A percentile compares a stretch with the other conserved stretches of the same genome.
These are phyloP conservation scores for Dromococcyx pavoninus DNA, from an alignment of 2,797 vertebrate genomes.

Conservation along the genomic window DNA sequence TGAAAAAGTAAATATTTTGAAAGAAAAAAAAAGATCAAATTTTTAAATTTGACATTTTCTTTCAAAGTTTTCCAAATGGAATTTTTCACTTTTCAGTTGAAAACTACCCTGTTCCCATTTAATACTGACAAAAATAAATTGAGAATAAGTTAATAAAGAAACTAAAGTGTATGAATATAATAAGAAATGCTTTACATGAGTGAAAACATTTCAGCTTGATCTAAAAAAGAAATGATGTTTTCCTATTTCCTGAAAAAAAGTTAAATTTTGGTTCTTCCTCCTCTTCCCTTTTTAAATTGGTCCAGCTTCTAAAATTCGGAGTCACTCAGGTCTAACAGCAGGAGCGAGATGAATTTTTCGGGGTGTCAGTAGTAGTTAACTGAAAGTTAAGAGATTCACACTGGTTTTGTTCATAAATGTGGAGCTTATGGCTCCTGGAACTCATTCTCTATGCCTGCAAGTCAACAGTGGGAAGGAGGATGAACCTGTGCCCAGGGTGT, in stretches of 20 bases:
- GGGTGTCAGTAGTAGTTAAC: not conserved
- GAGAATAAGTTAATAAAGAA: not conserved
- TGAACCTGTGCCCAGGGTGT: not conserved
- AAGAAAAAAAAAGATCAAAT: not conserved
- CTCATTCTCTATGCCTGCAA: rapidly evolving
- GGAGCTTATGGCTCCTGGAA: not conserved
- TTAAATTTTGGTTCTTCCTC: not conserved
- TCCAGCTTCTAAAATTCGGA: not conserved
- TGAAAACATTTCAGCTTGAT: not conserved
- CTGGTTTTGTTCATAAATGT: not conserved
- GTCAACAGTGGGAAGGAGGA: not conserved
- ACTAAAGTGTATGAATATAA: not conserved
- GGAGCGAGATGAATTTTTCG: not conserved
- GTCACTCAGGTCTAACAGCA: not conserved
- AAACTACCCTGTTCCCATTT: not conserved
- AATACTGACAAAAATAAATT: not conserved
- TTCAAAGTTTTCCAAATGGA: not conserved
- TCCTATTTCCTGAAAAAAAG: not conserved
- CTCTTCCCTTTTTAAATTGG: not conserved
- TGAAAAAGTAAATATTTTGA: not conserved
- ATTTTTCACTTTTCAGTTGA: not conserved
- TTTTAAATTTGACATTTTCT: not conserved
- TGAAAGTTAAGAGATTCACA: not conserved
- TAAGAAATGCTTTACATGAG: not conserved
- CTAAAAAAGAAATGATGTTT: not conserved